Evolutionary conservation across 2,797 vertebrate genomes (phyloP).

Genomic region (Danio jaintianensis): DNA sequence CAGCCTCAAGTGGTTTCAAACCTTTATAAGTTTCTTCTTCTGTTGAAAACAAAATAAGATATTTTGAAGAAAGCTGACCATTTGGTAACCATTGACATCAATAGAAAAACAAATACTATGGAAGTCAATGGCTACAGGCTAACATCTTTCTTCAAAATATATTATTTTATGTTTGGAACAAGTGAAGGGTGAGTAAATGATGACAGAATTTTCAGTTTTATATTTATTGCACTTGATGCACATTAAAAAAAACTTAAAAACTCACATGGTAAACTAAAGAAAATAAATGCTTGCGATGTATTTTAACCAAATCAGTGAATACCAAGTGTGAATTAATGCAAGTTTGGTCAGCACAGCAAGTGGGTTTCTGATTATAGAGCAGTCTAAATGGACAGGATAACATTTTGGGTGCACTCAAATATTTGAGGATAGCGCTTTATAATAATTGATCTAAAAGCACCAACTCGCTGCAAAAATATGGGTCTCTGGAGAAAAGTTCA

Average conservation of each 20-base stretch:
- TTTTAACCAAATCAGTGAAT: conserved; percentile 1
- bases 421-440: conserved; percentile 69
- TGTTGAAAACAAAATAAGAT: no score
- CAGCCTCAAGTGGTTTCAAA: no score
- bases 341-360: background rate
- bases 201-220: no score
- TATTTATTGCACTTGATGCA: no score
- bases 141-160: no score
- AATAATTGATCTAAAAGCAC: conserved; percentile 79
- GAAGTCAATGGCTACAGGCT: no score
- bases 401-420: conserved; percentile 64
- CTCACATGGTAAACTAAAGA: background rate
- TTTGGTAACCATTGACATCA: no score
- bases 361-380: conserved; percentile 4
- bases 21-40: no score
- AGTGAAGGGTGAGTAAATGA: no score
- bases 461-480: conserved; percentile 69
- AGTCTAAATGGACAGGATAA: conserved; percentile 51
- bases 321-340: background rate
- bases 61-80: no score
- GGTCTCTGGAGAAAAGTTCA: conserved; percentile 71
- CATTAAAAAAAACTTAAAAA: background rate
- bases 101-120: no score
- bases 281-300: background rate
- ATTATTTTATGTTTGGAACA: no score